Percentiles rank a stretch among this genome's conserved stretches.
phyloP scores from a whole-genome alignment of 2,113 vertebrate genomes.

The Spea multiplicata region DNA sequence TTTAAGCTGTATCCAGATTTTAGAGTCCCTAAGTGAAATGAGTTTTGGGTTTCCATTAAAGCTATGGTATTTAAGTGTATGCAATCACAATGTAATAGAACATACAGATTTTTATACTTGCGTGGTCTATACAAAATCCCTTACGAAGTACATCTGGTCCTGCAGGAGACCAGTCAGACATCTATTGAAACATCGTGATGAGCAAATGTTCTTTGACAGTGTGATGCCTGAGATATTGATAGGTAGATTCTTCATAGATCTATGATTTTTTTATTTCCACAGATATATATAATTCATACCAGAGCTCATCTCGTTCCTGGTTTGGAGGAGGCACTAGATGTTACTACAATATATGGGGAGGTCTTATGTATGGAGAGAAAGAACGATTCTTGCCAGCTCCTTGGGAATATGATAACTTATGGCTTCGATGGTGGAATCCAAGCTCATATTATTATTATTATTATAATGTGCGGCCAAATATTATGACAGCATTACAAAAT shows the following conservation, averaged over 20 bases:
- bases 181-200: too few relatives aligned
- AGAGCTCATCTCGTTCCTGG: slow-evolving; percentile 6
- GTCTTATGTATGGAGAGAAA: slow-evolving; percentile 32
- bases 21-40: too few relatives aligned
- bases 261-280: not conserved
- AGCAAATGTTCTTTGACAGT: too few relatives aligned
- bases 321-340: slow-evolving; percentile 36
- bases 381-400: slow-evolving; percentile 36
- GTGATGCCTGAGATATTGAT: too few relatives aligned
- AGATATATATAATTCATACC: slow-evolving; percentile 5
- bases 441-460: not conserved
- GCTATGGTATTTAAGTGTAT: too few relatives aligned
- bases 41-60: not conserved
- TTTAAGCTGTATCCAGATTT: too few relatives aligned
- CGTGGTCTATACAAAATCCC: too few relatives aligned
- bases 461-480: not conserved
- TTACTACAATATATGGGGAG: slow-evolving; percentile 26
- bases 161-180: too few relatives aligned
- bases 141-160: too few relatives aligned
- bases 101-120: too few relatives aligned
- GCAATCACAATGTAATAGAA: too few relatives aligned
- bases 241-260: too few relatives aligned
- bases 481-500: not conserved
- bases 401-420: slow-evolving; percentile 20
- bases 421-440: not conserved